Evolutionary conservation across 2,797 vertebrate genomes (phyloP).

Genomic region (Perodicticus potto): DNA sequence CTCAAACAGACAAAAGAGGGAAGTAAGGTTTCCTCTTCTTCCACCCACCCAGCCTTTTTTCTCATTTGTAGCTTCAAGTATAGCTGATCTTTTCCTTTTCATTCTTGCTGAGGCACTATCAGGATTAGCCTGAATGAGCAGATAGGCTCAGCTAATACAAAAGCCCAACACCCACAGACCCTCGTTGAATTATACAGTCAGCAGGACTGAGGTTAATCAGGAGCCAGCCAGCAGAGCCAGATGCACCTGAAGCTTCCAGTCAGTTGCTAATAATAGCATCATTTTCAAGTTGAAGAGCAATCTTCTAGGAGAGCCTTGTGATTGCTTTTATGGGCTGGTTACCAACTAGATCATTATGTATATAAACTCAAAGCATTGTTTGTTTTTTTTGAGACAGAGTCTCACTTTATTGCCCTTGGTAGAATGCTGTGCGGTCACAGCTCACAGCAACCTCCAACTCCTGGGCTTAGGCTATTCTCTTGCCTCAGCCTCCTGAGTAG

Average conservation of each 20-base stretch:
- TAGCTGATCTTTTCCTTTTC: conserved; percentile 6
- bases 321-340: not conserved
- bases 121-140: conserved; percentile 45
- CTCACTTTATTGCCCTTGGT: no score
- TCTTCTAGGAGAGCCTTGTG: not conserved
- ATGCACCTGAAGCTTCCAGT: not conserved
- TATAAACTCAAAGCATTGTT: not conserved
- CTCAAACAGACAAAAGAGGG: not conserved
- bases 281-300: conserved; percentile 51
- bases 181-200: conserved; percentile 40
- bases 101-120: not conserved
- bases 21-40: conserved; percentile 25
- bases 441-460: no score
- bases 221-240: conserved; percentile 16
- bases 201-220: conserved; percentile 63
- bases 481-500: no score
- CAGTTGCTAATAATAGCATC: conserved; percentile 38
- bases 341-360: not conserved
- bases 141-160: conserved; percentile 47
- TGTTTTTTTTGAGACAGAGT: not conserved
- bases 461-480: no score
- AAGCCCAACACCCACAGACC: conserved; percentile 48
- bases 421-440: no score
- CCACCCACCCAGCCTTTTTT: not conserved
- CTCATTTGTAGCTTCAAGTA: conserved; percentile 53